Evolutionary conservation across 1,140 invertebrate genomes (phyloP).

Genomic region (Hycleus cichorii): DNA sequence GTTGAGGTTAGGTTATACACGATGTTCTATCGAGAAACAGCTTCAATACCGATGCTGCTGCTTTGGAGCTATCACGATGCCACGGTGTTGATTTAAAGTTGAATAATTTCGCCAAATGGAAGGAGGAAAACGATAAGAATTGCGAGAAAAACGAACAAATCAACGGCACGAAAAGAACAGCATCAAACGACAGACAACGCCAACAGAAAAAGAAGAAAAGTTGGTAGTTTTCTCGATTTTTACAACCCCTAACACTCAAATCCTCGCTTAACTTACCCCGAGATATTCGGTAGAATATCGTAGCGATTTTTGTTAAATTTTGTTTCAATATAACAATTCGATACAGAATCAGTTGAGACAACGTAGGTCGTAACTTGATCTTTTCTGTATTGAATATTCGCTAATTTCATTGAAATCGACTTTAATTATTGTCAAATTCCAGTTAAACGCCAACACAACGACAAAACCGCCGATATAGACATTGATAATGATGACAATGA

Average conservation of each 20-base stretch:
- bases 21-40: conserved; percentile 31
- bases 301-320: no score
- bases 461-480: neutral
- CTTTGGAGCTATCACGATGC: conserved; percentile 23
- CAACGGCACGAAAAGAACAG: conserved; percentile 25
- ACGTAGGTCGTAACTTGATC: no score
- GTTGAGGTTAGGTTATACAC: conserved; percentile 29
- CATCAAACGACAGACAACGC: conserved; percentile 19
- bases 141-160: conserved; percentile 3
- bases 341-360: no score
- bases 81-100: conserved; percentile 9
- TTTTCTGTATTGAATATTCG: no score
- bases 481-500: conserved; percentile 34
- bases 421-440: no score
- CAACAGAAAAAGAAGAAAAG: conserved; percentile 9
- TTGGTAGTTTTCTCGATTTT: neutral
- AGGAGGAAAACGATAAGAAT: neutral
- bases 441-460: no score
- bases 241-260: neutral
- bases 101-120: conserved; percentile 27
- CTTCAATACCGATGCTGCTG: conserved; percentile 34
- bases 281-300: no score
- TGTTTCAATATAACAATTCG: no score
- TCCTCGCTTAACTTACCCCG: neutral
- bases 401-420: no score